Percentiles rank a stretch among this genome's conserved stretches.
These are phyloP conservation scores for Vanessa tameamea DNA, from an alignment of 1,140 invertebrate genomes.

Conservation along the genomic window DNA sequence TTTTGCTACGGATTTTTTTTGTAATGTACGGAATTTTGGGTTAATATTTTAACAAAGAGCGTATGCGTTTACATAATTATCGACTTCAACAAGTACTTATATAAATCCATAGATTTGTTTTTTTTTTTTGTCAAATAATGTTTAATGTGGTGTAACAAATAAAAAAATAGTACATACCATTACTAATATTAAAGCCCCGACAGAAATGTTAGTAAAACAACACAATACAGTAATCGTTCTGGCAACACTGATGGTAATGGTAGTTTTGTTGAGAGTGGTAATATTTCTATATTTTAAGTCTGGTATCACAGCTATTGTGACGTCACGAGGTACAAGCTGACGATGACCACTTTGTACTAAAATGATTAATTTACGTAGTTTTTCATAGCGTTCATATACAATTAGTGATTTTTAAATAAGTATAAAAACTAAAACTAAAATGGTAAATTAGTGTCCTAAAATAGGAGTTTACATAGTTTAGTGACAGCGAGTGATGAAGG, in stretches of 20 bases:
- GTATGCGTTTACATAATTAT: too few species aligned
- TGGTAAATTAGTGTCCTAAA: slow-evolving; percentile 55
- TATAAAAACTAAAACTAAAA: slow-evolving; percentile 55
- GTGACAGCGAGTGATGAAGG: slow-evolving; percentile 71
- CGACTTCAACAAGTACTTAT: too few species aligned
- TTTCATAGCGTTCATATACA: slow-evolving; percentile 60
- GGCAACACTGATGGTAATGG: background rate
- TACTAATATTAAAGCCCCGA: too few species aligned
- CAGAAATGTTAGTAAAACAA: too few species aligned
- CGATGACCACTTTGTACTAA: slow-evolving; percentile 66
- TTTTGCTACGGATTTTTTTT: too few species aligned
- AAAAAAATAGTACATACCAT: too few species aligned
- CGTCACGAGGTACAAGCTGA: slow-evolving; percentile 71
- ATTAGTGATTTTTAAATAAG: slow-evolving; percentile 60
- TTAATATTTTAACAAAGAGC: too few species aligned
- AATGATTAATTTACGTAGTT: slow-evolving; percentile 63
- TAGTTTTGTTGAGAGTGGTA: slow-evolving; percentile 33
- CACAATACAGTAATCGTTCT: too few species aligned
- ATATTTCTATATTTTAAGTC: slow-evolving; percentile 19
- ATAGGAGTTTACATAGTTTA: slow-evolving; percentile 56
- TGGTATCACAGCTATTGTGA: slow-evolving; percentile 63
- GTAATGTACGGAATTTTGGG: too few species aligned
- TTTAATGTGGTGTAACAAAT: too few species aligned
- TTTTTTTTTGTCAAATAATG: too few species aligned
- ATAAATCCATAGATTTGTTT: too few species aligned